These are phyloP conservation scores for Polyploca ridens DNA, from an alignment of 2,888 invertebrate genomes.

Conservation along the genomic window DNA sequence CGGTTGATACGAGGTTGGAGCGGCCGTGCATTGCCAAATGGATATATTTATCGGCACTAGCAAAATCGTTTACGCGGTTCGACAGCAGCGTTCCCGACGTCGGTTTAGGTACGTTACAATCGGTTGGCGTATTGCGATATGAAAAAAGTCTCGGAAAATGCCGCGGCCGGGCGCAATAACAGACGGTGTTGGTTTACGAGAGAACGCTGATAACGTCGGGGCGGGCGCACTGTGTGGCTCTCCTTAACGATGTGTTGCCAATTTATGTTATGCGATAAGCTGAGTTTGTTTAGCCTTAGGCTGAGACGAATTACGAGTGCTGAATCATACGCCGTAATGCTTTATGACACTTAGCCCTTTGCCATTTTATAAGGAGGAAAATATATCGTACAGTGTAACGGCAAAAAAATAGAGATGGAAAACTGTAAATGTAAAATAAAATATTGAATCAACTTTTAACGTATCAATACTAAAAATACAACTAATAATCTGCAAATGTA, in stretches of 20 bases:
- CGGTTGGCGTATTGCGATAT: constrained; percentile 66
- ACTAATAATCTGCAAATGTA: neutral
- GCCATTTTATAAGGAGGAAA: constrained; percentile 38
- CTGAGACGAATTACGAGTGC: constrained; percentile 67
- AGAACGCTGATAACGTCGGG: constrained; percentile 74
- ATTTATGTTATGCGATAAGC: constrained; percentile 83
- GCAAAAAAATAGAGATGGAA: neutral
- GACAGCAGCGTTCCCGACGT: constrained; percentile 56
- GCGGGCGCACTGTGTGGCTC: constrained; percentile 69
- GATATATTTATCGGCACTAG: constrained; percentile 73
- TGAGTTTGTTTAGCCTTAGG: constrained; percentile 78
- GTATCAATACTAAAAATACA: too few species aligned
- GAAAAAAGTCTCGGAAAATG: constrained; percentile 76
- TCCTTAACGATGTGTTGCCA: constrained; percentile 84
- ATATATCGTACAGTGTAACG: constrained; percentile 14
- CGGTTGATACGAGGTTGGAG: constrained; percentile 63
- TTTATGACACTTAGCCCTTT: constrained; percentile 38
- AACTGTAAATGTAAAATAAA: neutral
- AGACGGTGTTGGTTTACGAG: constrained; percentile 78
- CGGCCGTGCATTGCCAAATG: constrained; percentile 73
- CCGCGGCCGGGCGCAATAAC: constrained; percentile 75
- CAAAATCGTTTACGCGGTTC: constrained; percentile 72
- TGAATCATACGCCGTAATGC: constrained; percentile 62
- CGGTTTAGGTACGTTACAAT: constrained; percentile 51
- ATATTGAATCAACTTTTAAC: neutral